Evolutionary conservation across 2,888 invertebrate genomes (phyloP).

Genomic region (Silvanus unidentatus): DNA sequence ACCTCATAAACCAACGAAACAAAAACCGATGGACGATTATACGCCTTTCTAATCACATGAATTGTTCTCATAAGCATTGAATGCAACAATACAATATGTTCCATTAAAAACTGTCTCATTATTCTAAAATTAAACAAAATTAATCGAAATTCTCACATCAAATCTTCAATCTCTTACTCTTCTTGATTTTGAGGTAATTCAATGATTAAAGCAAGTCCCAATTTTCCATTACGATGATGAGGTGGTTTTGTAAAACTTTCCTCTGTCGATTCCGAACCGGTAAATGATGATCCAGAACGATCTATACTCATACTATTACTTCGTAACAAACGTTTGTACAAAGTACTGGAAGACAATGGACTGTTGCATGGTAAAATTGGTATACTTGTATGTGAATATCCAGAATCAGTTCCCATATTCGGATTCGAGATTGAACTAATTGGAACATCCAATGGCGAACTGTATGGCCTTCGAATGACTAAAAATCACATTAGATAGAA

Average conservation of each 20-base stretch:
- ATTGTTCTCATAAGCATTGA: constrained; percentile 67
- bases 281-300: constrained; percentile 37
- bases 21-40: constrained; percentile 49
- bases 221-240: constrained; percentile 44
- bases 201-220: constrained; percentile 64
- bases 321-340: constrained; percentile 52
- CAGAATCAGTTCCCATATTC: constrained; percentile 37
- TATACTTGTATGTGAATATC: constrained; percentile 35
- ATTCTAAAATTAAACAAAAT: constrained; percentile 1
- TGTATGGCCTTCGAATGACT: constrained; percentile 33
- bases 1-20: constrained; percentile 51
- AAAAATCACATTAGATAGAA: too few species aligned
- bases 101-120: constrained; percentile 59
- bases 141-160: neutral
- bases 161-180: constrained; percentile 37
- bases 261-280: constrained; percentile 23
- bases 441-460: constrained; percentile 36
- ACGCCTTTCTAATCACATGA: constrained; percentile 60
- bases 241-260: constrained; percentile 17
- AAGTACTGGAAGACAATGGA: constrained; percentile 38
- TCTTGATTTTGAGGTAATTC: constrained; percentile 53
- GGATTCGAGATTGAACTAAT: constrained; percentile 23
- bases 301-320: constrained; percentile 53
- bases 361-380: constrained; percentile 32
- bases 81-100: constrained; percentile 72